Evolutionary conservation across 2,797 vertebrate genomes (phyloP), one percentile per base, ranked within the genome.

Genomic region (Fistularia commersonii): DNA sequence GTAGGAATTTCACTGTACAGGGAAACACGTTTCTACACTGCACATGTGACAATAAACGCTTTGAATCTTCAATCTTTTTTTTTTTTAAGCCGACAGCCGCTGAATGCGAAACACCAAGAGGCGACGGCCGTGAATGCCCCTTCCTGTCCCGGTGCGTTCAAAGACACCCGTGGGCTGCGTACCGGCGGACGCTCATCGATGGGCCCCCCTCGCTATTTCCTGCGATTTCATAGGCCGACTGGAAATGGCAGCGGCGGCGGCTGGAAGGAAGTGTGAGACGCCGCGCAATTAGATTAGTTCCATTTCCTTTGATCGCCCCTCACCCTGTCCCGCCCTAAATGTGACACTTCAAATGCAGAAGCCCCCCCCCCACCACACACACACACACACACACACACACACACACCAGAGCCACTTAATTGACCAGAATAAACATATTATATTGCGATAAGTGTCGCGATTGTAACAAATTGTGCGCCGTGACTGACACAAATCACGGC

Each of bases 381-480:
- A n/a, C n/a, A n/a, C n/a, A n/a, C n/a, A n/a, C n/a, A n/a, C n/a
- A n/a, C n/a, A n/a, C n/a, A n/a, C n/a, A n/a, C n/a, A n/a, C n/a
- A n/a, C n/a, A n/a, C n/a, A n/a, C n/a, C n/a, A n/a, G n/a, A n/a
- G 64, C 64, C 81, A 82, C 79, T 82, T 89, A 88, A 89, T 89
- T 88, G 87, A 89, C 79, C 87, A 89, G 87, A 89, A 89, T 89
- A 89, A 89, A 89, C 82, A 89, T 88, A 89, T 89, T 88, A 89
- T 86, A 88, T 85, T 83, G 83, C 74, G 80, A 88, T 88, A 86
- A 88, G 82, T 86, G 82, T 87, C 64, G 69, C 80, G 74, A 89
- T 89, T 88, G 85, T 86, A 86, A 88, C 83, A 88, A 88, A 89
- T 87, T 83, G 83, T 84, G 61, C 54, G 57, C 61, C 86, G 76